phyloP scores from a whole-genome alignment of 2,888 invertebrate species.

The Elysia crispata region DNA sequence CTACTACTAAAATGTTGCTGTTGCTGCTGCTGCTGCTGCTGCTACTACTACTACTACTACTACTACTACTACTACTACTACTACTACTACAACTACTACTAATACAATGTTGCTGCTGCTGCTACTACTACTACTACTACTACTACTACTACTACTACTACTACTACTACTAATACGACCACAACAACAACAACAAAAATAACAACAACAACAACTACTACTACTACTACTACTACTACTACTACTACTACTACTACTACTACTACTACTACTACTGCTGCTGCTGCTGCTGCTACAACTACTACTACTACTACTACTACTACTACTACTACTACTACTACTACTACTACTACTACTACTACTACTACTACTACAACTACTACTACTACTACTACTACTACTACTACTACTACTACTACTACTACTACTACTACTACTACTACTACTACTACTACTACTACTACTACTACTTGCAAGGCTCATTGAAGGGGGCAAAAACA shows the following conservation, averaged over 20 bases:
- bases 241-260: no score
- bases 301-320: constrained; percentile 24
- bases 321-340: constrained; percentile 15
- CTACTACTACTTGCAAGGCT: neutral
- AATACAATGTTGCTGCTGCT: no score
- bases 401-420: constrained; percentile 15
- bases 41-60: no score
- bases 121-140: no score
- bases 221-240: no score
- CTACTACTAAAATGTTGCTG: no score
- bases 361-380: neutral
- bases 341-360: constrained; percentile 5
- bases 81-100: no score
- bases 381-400: constrained; percentile 12
- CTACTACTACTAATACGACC: no score
- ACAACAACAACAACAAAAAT: no score
- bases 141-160: no score
- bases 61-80: no score
- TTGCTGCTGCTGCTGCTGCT: no score
- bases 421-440: constrained; percentile 17
- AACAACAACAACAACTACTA: neutral
- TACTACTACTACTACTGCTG: constrained; percentile 15
- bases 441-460: constrained; percentile 17
- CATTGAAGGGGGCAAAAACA: neutral
- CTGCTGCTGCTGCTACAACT: constrained; percentile 5